Base-by-base conservation (phyloP, 2,113 vertebrate species). In the Paratilapia polleni region DNA sequence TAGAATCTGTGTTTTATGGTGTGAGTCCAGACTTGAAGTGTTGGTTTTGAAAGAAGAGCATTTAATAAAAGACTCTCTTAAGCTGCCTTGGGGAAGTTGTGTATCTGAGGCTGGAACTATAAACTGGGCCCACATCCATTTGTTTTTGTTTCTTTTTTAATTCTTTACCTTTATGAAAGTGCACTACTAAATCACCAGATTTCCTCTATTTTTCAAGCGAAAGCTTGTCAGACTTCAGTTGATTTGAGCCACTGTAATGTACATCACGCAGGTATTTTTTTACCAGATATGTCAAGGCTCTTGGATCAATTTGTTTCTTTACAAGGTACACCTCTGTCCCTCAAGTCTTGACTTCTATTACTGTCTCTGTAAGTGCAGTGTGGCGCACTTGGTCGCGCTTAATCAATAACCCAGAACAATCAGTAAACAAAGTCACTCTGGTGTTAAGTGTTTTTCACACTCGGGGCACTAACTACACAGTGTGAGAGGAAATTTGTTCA, bases 391-490 rank as follows among this genome's bases (percentile, higher is more conserved):
- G 34, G 66, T 38, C 13, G 26, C 43, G 1, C 26, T 49, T 22
- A 24, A 83, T 85, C 77, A 41, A 87, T 80, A 87, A 22, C 24
- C 49, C 41, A 59, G 17, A 83, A 60, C 22, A 81, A 78, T 86
- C 4, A 14, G 38, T 70, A 58, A 85, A 75, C 43, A 80, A 6
- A 73, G 73, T 62, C 2, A 0, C 36, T n/a, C 38, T 63, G 22
- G 26, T 78, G 28, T 68, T 41, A 63, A 85, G 74, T 70, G 64
- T 87, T 76, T 82, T 66, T 87, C n/a, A 41, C 22, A 13, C 76
- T 59, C 68, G 28, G 36, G 34, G 6, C 6, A 78, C 10, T 41
- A 34, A 62, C 36, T 19, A 70, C 19, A 75, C 54, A 34, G 54
- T 63, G 47, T 34, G 49, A 87, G 66, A 6, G 36, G 49, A 66